Conservation (phyloP, 2,797 vertebrate genomes). For the Sternarchorhynchus goeldii region DNA sequence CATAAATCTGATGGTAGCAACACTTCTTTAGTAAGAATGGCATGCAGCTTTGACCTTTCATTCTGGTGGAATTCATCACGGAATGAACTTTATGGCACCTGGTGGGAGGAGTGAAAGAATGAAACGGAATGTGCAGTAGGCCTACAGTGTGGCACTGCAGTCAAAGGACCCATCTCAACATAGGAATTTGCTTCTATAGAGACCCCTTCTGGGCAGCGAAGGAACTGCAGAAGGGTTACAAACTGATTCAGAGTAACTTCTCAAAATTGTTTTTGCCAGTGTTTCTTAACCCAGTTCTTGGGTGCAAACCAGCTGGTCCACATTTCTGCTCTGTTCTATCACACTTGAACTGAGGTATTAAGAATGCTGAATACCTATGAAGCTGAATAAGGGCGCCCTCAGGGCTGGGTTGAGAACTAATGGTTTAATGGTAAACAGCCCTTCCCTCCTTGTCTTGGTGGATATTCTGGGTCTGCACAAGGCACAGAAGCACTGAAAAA, state of each 20-base stretch:
- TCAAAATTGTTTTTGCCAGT: too few species aligned
- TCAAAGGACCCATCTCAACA: not conserved
- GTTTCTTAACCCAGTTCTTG: too few species aligned
- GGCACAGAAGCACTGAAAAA: too few species aligned
- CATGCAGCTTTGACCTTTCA: not conserved
- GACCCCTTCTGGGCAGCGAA: conserved; percentile 9
- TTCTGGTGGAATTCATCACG: not conserved
- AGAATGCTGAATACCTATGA: too few species aligned
- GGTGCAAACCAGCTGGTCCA: too few species aligned
- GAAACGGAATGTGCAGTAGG: conserved; percentile 21
- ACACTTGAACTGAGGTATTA: too few species aligned
- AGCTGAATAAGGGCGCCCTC: too few species aligned
- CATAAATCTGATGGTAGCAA: not conserved
- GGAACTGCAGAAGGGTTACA: not conserved
- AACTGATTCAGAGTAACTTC: not conserved
- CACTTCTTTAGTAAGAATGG: not conserved
- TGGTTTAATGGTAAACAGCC: too few species aligned
- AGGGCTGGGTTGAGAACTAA: too few species aligned
- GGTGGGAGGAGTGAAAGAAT: conserved; percentile 2
- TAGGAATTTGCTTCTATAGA: not conserved
- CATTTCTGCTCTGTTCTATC: too few species aligned
- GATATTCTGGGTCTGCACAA: too few species aligned
- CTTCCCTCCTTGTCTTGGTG: too few species aligned
- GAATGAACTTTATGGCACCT: not conserved
- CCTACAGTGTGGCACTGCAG: not conserved